Conservation (phyloP, 1,140 invertebrate species). For the Hylaeus anthracinus region DNA sequence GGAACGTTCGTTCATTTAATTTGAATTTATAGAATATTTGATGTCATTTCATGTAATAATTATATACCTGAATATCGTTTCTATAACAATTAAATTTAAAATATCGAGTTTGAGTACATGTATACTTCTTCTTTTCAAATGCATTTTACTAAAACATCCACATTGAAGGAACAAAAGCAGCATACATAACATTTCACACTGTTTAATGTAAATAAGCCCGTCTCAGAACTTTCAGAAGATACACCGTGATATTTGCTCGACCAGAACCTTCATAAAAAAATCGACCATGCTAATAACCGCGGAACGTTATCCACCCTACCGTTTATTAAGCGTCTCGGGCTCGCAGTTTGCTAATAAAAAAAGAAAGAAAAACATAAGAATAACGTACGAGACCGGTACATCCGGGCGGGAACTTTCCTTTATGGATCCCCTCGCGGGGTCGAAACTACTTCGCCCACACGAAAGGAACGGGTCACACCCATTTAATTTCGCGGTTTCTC, state of each 20-base stretch:
- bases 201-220: too few relatives aligned
- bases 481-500: slow-evolving; percentile 64
- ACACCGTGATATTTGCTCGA: background rate
- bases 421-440: slow-evolving; percentile 5
- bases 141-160: too few relatives aligned
- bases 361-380: slow-evolving; percentile 32
- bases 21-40: too few relatives aligned
- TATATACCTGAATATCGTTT: too few relatives aligned
- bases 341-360: slow-evolving; percentile 19
- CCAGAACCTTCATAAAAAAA: background rate
- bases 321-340: slow-evolving; percentile 37
- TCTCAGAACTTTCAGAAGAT: background rate
- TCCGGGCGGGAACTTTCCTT: slow-evolving; percentile 35
- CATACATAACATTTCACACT: too few relatives aligned
- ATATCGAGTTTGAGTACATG: too few relatives aligned
- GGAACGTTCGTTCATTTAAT: too few relatives aligned
- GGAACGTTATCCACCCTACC: slow-evolving; percentile 23
- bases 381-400: slow-evolving; percentile 25
- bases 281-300: slow-evolving; percentile 22
- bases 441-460: slow-evolving; percentile 64
- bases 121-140: too few relatives aligned
- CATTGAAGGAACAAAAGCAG: too few relatives aligned
- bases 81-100: too few relatives aligned
- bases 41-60: too few relatives aligned
- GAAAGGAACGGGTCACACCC: slow-evolving; percentile 67